Percentiles rank a stretch among this genome's conserved stretches.
Evolutionary conservation across 2,888 invertebrate species (phyloP).

Genomic region (Eudasyphora cyanicolor): DNA sequence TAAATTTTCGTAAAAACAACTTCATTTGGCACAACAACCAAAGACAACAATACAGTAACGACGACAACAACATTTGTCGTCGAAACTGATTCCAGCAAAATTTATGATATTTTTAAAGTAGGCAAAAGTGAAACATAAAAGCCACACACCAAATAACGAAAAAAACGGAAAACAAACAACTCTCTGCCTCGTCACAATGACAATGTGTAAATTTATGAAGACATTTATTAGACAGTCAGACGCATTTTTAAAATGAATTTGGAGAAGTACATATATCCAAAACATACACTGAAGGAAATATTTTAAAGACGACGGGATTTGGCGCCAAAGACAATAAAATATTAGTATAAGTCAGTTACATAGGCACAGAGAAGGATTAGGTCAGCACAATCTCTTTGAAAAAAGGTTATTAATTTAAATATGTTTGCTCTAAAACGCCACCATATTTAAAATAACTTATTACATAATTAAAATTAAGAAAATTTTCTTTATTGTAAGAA

Average conservation of each 20-base stretch:
- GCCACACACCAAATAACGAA: neutral
- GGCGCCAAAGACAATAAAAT: too few species aligned
- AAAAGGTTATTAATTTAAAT: too few species aligned
- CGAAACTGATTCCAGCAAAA: constrained; percentile 24
- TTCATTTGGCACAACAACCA: neutral
- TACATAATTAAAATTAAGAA: too few species aligned
- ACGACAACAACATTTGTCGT: too few species aligned
- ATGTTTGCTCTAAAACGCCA: too few species aligned
- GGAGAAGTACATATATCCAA: neutral
- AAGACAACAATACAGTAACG: neutral
- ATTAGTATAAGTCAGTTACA: too few species aligned
- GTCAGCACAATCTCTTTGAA: too few species aligned
- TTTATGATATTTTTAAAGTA: constrained; percentile 36
- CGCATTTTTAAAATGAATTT: constrained; percentile 52
- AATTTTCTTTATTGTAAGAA: too few species aligned
- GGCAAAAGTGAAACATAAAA: constrained; percentile 18
- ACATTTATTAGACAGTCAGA: constrained; percentile 74
- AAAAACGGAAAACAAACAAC: neutral
- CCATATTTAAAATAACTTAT: too few species aligned
- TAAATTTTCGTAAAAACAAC: constrained; percentile 8
- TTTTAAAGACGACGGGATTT: too few species aligned
- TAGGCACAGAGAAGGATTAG: too few species aligned
- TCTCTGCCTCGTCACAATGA: neutral
- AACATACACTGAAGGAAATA: too few species aligned
- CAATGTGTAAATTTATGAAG: constrained; percentile 73